phyloP scores from a whole-genome alignment of 2,797 vertebrate species.

The Erethizon dorsatum region DNA sequence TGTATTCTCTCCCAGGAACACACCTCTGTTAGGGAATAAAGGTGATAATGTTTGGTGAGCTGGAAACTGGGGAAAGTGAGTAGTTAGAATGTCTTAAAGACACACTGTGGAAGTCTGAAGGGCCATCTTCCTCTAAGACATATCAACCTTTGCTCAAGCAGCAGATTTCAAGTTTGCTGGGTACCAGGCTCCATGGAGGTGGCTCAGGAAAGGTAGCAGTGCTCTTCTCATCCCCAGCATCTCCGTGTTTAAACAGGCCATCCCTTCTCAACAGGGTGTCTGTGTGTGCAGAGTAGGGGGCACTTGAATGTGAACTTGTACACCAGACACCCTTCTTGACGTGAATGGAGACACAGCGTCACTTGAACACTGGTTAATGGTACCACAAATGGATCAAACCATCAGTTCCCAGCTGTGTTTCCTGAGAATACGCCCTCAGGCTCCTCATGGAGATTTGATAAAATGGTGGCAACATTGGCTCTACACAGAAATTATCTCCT shows the following conservation, averaged over 20 bases:
- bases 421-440: not conserved
- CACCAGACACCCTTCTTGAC: not conserved
- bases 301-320: not conserved
- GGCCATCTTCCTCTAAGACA: not conserved
- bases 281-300: rapidly evolving
- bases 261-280: not conserved
- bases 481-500: not conserved
- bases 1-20: not conserved
- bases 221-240: not conserved
- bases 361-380: too few relatives aligned
- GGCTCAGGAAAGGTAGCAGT: too few relatives aligned
- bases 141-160: not conserved
- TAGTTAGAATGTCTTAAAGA: not conserved
- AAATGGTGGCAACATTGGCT: too few relatives aligned
- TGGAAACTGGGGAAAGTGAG: not conserved
- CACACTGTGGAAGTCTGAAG: not conserved
- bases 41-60: not conserved
- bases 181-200: too few relatives aligned
- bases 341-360: not conserved
- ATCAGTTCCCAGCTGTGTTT: not conserved
- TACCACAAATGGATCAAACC: not conserved
- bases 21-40: not conserved
- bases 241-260: rapidly evolving
- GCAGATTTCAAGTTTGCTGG: not conserved
- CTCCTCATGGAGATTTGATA: not conserved